These are phyloP conservation scores for Myotis myotis DNA, from an alignment of 2,797 vertebrate species.

Conservation along the genomic window DNA sequence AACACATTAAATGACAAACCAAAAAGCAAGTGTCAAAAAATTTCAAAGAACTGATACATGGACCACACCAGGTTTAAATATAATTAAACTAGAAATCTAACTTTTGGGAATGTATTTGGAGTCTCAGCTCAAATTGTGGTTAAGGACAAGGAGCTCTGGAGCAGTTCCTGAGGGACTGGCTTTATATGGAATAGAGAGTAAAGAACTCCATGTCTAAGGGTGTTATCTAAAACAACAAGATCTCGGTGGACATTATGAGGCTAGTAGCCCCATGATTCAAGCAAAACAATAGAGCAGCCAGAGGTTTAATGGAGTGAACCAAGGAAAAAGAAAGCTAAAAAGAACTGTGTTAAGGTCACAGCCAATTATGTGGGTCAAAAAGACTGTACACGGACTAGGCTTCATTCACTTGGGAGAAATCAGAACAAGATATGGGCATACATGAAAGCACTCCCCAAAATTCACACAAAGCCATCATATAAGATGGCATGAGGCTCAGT, in stretches of 20 bases:
- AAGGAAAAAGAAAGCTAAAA: not conserved
- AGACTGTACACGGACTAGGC: not conserved
- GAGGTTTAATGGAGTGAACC: not conserved
- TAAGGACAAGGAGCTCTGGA: not conserved
- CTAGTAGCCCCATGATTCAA: not conserved
- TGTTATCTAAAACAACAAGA: not conserved
- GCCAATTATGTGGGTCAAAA: not conserved
- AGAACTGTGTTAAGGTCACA: not conserved
- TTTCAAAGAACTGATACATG: not conserved
- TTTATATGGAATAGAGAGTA: not conserved
- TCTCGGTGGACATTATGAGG: not conserved
- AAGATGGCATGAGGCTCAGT: not conserved
- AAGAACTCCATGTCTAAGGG: not conserved
- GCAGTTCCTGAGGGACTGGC: not conserved
- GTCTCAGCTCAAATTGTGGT: not conserved
- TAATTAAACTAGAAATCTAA: conserved; percentile 1
- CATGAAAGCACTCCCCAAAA: not conserved
- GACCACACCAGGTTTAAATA: not conserved
- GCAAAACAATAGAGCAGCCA: not conserved
- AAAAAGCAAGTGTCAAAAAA: not conserved
- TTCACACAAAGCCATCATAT: not conserved
- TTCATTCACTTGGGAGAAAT: not conserved
- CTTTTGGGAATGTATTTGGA: not conserved
- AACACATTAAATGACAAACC: not conserved
- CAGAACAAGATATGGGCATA: not conserved